A percentile compares a stretch with the other conserved stretches of the same genome.
Evolutionary conservation across 2,113 vertebrate genomes (phyloP).

Genomic region (Muntiacus reevesi): DNA sequence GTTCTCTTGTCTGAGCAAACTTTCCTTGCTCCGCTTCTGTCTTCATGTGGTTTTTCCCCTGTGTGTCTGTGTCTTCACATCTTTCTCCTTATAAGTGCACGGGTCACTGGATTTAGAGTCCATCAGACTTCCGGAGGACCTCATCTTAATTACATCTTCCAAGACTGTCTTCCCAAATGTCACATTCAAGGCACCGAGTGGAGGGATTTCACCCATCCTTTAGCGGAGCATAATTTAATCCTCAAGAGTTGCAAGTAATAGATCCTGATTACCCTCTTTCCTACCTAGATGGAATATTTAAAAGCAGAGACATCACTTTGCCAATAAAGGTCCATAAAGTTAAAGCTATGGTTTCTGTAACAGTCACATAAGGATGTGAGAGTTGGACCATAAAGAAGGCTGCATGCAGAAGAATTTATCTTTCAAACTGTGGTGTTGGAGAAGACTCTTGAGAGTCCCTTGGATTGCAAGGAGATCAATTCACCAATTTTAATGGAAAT

Average conservation of each 20-base stretch:
- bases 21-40: background rate
- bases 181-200: background rate
- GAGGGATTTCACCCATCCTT: background rate
- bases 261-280: background rate
- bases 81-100: background rate
- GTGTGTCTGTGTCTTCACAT: background rate
- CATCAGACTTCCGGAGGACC: no score
- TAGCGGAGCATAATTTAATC: background rate
- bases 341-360: background rate
- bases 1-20: background rate
- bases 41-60: background rate
- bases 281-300: background rate
- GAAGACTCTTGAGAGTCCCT: background rate
- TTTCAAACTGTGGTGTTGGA: background rate
- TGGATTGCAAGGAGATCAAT: background rate
- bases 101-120: background rate
- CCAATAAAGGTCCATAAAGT: background rate
- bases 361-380: background rate
- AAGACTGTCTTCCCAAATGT: background rate
- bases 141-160: background rate
- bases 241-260: background rate
- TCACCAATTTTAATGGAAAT: no score
- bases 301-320: background rate
- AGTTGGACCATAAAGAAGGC: background rate
- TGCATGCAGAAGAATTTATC: background rate